Conservation (phyloP, 1,140 invertebrate species). For the Diachasmimorpha longicaudata region DNA sequence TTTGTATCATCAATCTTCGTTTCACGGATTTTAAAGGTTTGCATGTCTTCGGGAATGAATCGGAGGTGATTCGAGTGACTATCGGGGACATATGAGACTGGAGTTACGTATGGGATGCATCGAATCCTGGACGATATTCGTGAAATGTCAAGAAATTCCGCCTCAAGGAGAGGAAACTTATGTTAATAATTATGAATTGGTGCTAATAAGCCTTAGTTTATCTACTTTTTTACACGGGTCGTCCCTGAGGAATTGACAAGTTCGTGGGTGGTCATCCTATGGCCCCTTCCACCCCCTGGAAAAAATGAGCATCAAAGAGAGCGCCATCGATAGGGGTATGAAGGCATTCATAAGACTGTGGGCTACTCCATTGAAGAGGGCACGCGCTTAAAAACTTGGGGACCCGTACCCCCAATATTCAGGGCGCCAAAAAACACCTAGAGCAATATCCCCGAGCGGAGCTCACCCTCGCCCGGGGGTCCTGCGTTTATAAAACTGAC, state of each 20-base stretch:
- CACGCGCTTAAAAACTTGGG: slow-evolving; percentile 48
- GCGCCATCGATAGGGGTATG: slow-evolving; percentile 4
- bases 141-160: too few species aligned
- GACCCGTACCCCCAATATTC: slow-evolving; percentile 45
- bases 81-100: too few species aligned
- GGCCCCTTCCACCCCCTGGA: too few species aligned
- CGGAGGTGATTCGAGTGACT: not conserved
- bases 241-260: too few species aligned
- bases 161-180: too few species aligned
- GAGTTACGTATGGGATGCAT: too few species aligned
- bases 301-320: slow-evolving; percentile 3
- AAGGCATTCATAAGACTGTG: not conserved
- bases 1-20: slow-evolving; percentile 19
- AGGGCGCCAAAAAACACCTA: slow-evolving; percentile 43
- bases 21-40: not conserved
- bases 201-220: too few species aligned
- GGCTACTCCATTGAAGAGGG: slow-evolving; percentile 56
- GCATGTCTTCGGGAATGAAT: not conserved
- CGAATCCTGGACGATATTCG: too few species aligned
- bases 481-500: slow-evolving; percentile 43
- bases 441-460: slow-evolving; percentile 36
- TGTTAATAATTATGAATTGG: too few species aligned
- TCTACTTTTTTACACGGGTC: too few species aligned
- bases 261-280: slow-evolving; percentile 6
- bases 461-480: slow-evolving; percentile 47